Conservation (phyloP, 2,888 invertebrate genomes). For the Tribolium freemani region DNA sequence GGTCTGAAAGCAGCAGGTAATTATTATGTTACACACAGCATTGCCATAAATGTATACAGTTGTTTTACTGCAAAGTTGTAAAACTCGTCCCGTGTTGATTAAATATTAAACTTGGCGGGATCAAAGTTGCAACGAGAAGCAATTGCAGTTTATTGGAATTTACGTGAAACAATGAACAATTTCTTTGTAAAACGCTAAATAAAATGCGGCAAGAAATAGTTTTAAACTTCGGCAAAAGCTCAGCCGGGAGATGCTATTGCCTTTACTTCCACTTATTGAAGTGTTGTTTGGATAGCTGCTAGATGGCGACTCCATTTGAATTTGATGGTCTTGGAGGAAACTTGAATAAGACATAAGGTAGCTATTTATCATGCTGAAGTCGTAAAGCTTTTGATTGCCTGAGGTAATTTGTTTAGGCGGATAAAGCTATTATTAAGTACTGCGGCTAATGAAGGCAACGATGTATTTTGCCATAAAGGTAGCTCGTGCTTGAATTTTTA, state of each 20-base stretch:
- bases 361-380: conserved; percentile 43
- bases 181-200: conserved; percentile 18
- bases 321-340: conserved; percentile 23
- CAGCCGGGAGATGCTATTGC: conserved; percentile 6
- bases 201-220: conserved; percentile 31
- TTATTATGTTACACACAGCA: conserved; percentile 1
- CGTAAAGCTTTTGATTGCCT: conserved; percentile 45
- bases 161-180: conserved; percentile 24
- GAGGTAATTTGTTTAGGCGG: conserved; percentile 42
- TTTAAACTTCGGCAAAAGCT: conserved; percentile 25
- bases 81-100: background rate
- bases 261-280: conserved; percentile 3
- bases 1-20: conserved; percentile 5
- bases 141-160: conserved; percentile 28
- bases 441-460: conserved; percentile 40
- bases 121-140: conserved; percentile 19
- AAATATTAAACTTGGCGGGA: conserved; percentile 27
- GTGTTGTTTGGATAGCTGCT: conserved; percentile 18
- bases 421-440: conserved; percentile 40
- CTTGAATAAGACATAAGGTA: conserved; percentile 35
- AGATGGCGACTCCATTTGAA: conserved; percentile 28
- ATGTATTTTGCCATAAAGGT: conserved; percentile 31
- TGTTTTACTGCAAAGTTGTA: background rate
- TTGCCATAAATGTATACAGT: background rate
- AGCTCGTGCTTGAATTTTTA: conserved; percentile 30